A percentile compares a stretch with the other conserved stretches of the same genome.
phyloP scores from a whole-genome alignment of 2,113 vertebrate species.

The Crotalus tigris region DNA sequence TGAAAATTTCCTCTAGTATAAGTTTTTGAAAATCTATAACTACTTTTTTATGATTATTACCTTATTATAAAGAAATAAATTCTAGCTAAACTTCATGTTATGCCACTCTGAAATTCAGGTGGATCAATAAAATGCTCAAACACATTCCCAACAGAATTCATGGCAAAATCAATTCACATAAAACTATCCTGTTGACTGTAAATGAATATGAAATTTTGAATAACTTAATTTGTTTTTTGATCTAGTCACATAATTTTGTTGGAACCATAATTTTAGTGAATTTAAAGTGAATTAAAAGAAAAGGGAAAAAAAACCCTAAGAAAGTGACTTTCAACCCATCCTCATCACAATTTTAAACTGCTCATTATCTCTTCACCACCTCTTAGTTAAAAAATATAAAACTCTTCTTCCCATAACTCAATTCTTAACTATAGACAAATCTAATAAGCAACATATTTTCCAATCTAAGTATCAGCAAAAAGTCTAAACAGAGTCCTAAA shows the following conservation, averaged over 20 bases:
- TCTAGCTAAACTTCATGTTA: not conserved
- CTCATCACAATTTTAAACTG: not conserved
- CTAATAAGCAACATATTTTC: not conserved
- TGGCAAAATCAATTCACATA: not conserved
- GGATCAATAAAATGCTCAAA: not conserved
- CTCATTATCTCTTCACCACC: not conserved
- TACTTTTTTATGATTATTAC: not conserved
- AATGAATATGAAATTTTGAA: not conserved
- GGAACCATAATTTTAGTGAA: not conserved
- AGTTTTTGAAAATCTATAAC: not conserved
- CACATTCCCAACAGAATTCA: not conserved
- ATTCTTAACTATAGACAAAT: not conserved
- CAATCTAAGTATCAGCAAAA: not conserved
- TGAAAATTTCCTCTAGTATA: not conserved
- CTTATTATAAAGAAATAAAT: not conserved
- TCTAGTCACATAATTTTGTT: not conserved
- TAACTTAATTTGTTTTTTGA: not conserved
- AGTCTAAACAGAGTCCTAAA: not conserved
- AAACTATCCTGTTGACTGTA: not conserved
- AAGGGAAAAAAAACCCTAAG: not conserved
- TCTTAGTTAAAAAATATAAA: not conserved
- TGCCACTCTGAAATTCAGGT: not conserved
- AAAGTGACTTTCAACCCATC: not conserved
- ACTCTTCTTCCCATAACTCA: not conserved
- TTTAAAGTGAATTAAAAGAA: not conserved